Conservation (phyloP, 2,113 vertebrate species). For the Meleagris gallopavo region DNA sequence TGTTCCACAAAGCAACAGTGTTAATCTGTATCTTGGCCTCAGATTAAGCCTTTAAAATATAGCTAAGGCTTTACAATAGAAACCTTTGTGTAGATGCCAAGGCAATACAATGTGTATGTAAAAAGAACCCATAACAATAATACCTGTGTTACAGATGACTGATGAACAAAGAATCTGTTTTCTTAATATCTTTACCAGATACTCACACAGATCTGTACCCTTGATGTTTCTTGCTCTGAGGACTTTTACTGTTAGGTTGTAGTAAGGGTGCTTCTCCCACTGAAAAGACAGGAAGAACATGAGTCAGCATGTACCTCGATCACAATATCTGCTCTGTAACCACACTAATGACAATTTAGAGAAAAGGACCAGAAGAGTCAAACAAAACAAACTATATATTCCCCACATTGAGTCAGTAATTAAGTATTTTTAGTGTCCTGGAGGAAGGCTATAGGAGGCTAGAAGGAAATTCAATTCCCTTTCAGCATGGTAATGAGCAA, state of each 20-base stretch:
- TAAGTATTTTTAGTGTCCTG: not conserved
- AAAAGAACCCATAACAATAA: not conserved
- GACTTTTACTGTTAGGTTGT: conserved; percentile 82
- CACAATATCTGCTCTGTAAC: not conserved
- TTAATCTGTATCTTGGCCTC: not conserved
- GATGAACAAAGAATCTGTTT: not conserved
- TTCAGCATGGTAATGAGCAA: rapidly evolving
- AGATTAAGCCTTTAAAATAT: not conserved
- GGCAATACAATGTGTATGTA: not conserved
- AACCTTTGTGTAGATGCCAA: not conserved
- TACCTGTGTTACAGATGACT: not conserved
- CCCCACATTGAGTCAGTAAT: too few species aligned
- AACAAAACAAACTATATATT: too few species aligned
- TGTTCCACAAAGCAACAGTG: not conserved
- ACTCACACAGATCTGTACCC: conserved; percentile 79
- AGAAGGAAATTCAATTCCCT: not conserved
- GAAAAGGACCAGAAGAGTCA: not conserved
- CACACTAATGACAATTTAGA: not conserved
- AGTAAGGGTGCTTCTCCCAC: conserved; percentile 79
- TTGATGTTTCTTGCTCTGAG: conserved; percentile 80
- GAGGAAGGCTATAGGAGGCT: not conserved
- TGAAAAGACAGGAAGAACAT: conserved; percentile 67
- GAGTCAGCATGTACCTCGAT: not conserved
- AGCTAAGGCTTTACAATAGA: not conserved
- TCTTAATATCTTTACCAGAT: not conserved